Base-by-base conservation (phyloP, 2,888 invertebrate species). In the Drosophila quinaria region DNA sequence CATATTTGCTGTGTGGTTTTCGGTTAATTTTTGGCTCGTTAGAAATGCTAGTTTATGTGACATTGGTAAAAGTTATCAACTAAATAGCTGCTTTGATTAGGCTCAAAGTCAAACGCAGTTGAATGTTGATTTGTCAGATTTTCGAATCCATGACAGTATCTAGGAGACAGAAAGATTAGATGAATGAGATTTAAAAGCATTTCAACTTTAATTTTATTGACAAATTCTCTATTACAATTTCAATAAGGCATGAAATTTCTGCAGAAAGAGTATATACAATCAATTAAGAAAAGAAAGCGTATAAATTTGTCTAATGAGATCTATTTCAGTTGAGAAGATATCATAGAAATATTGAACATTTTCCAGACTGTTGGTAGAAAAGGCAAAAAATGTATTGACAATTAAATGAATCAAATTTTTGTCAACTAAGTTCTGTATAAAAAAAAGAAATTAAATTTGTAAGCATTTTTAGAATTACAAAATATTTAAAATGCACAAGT, bases 11-110 rank as follows among this genome's bases (percentile, higher is more conserved):
- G 5, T 52, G 6, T 52, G 19, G 33, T 31, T 13, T 44, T 49
- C 44, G 31, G 44, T 68, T 54, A 61, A 68, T 78, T 79, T 78
- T 79, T 71, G 68, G 83, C 88, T 84, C 75, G 83, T 87, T 84
- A 88, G 68, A 80, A 68, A 72, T 78, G 71, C 58, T 66, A 55
- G 68, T 75, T 75, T 75, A 72, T 70, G 69, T 56, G 78, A 66
- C 70, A 66, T 56, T 75, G 62, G 66, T 59, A 52, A 61, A 63
- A 61, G 73, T 71, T 77, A 69, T 63, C 71, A 71, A 71, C 59
- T 51, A 51, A 76, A 76, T 62, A 47, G 49, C 19, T 60, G 47
- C 49, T 46, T 37, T 68, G 76, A 78, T 76, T 73, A 60, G 64
- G 22, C 39, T 39, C 13, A 9, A 22, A 41, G 11, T 35, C 54